A percentile compares a stretch with the other conserved stretches of the same genome.
These are phyloP conservation scores for Anhinga rufa DNA, from an alignment of 2,113 vertebrate genomes.

Conservation along the genomic window DNA sequence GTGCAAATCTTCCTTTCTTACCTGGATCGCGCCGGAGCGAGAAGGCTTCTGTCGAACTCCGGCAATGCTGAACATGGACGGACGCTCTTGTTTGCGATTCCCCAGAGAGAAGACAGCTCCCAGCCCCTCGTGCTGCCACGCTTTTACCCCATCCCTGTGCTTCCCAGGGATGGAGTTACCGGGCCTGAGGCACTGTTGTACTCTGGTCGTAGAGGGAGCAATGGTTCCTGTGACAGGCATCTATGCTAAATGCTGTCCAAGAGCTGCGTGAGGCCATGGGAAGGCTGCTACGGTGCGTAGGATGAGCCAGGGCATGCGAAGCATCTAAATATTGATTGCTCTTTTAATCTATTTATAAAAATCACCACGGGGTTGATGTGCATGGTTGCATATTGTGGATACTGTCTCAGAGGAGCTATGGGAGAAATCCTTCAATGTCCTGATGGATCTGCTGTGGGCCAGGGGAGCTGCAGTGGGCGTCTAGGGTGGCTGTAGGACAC, in stretches of 20 bases:
- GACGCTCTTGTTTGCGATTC: background rate
- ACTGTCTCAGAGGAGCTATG: background rate
- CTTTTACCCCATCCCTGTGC: background rate
- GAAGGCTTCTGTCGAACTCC: background rate
- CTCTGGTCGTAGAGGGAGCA: fast-evolving
- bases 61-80: fast-evolving
- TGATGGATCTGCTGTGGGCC: background rate
- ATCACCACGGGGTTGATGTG: background rate
- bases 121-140: background rate
- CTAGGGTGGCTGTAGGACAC: background rate
- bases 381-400: fast-evolving
- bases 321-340: background rate
- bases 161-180: background rate
- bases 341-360: background rate
- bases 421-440: background rate
- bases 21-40: background rate
- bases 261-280: background rate
- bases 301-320: background rate
- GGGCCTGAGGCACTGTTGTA: background rate
- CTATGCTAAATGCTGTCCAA: background rate
- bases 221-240: background rate
- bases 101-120: background rate
- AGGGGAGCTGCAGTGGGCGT: background rate
- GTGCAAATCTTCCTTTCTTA: background rate
- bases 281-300: background rate